Conservation (phyloP, 2,888 invertebrate species). For the Netelia inedita region DNA sequence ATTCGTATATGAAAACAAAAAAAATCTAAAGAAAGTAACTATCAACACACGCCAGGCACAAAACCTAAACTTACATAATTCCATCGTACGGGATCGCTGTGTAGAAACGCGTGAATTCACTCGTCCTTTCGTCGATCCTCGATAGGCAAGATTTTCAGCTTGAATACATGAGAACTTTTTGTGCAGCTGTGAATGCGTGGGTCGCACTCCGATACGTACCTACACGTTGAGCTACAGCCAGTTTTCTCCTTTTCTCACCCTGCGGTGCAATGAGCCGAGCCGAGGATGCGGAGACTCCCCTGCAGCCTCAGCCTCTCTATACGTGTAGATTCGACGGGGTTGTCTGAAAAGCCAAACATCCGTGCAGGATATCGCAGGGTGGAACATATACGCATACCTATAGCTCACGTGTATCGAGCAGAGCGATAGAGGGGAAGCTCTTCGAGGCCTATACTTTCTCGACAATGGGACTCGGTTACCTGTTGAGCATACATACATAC, state of each 20-base stretch:
- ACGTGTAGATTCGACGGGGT: constrained; percentile 38
- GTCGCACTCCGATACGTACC: background rate
- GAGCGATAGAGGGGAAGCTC: constrained; percentile 23
- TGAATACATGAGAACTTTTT: constrained; percentile 38
- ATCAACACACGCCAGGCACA: background rate
- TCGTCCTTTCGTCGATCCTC: constrained; percentile 3
- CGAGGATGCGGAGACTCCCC: constrained; percentile 27
- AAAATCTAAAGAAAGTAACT: no score
- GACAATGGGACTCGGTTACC: constrained; percentile 82
- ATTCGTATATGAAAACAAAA: no score
- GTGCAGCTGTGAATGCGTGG: background rate
- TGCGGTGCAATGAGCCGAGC: constrained; percentile 19
- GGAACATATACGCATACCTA: constrained; percentile 19
- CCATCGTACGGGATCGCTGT: background rate
- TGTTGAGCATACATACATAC: constrained; percentile 83
- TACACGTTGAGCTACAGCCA: background rate
- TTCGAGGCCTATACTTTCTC: constrained; percentile 57
- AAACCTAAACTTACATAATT: background rate
- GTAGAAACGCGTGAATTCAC: constrained; percentile 35
- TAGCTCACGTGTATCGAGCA: constrained; percentile 34
- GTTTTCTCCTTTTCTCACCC: constrained; percentile 51
- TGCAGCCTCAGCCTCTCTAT: constrained; percentile 32
- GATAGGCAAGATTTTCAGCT: constrained; percentile 55
- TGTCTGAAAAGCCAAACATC: constrained; percentile 60
- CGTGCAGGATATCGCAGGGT: constrained; percentile 22